These are phyloP conservation scores for Myrmophylax atrothorax DNA, from an alignment of 2,113 vertebrate genomes.

Conservation along the genomic window DNA sequence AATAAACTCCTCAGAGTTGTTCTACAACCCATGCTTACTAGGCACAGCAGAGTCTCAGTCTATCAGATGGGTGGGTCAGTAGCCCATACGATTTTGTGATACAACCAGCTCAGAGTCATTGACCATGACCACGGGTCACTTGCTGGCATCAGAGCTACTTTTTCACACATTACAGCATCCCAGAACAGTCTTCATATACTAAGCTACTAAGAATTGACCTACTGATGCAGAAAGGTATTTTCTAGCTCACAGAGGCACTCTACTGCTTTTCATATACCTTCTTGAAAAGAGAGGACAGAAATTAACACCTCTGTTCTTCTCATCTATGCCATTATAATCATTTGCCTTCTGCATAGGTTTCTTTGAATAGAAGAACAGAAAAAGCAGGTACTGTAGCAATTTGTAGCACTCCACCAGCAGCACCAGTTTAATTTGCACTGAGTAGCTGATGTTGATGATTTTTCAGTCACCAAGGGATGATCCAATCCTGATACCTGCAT, in stretches of 20 bases:
- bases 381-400: background rate
- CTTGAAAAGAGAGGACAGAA: background rate
- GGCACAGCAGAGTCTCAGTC: background rate
- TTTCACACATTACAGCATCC: background rate
- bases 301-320: background rate
- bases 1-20: background rate
- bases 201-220: background rate
- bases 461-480: background rate
- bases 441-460: background rate
- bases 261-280: background rate
- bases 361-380: background rate
- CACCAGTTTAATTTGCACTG: background rate
- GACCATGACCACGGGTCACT: background rate
- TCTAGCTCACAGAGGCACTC: background rate
- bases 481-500: background rate
- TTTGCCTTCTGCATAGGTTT: background rate
- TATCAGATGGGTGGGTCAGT: background rate
- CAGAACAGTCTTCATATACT: background rate
- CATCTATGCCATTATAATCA: background rate
- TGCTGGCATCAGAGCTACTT: background rate
- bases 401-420: background rate
- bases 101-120: background rate
- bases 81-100: background rate
- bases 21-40: background rate
- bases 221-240: background rate